Evolutionary conservation across 2,888 invertebrate genomes (phyloP), one percentile per base, ranked within the genome.

Genomic region (Diaperis boleti): DNA sequence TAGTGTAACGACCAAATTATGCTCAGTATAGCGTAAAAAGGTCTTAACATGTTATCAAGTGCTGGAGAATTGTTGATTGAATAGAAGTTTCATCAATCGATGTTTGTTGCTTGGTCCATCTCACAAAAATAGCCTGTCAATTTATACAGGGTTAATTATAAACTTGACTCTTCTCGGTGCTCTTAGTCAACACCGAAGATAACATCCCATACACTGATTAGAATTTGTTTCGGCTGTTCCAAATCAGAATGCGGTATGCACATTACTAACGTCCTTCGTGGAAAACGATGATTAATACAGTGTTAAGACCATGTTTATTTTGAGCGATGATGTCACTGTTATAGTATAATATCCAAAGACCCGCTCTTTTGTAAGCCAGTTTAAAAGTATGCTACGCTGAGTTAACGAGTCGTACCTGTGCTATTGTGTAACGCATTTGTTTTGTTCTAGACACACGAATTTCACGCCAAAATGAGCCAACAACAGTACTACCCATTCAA

Each of bases 401-500:
- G 41, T 52, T 31, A 37, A n/a, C n/a, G n/a, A n/a, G 18, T 17
- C 52, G 69, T 72, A 71, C 68, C 68, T 69, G 72, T 60, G 63
- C 39, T 49, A 41, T 60, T 62, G 60, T 63, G 59, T 62, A 61
- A 59, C 63, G 35, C 60, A 49, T 45, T 39, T 54, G 62, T 65
- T 59, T 66, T 69, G 64, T 69, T 74, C 68, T 72, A 74, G 73
- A 71, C 69, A 66, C 61, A 63, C 62, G 50, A 62, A 64, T 52
- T 44, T 64, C 31, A 59, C 67, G 54, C 65, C 69, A 76, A 67
- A 64, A 77, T 77, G 77, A 74, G 72, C 82, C 89, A 90, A 80
- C 90, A 91, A 77, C 91, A 92, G 83, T 92, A 92, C 83, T 92
- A 92, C 83, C 92, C 92, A 77, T 92, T 92, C 88, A 92, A 92